These are phyloP conservation scores for Thalassoma bifasciatum DNA, from an alignment of 2,113 vertebrate genomes.

Conservation along the genomic window DNA sequence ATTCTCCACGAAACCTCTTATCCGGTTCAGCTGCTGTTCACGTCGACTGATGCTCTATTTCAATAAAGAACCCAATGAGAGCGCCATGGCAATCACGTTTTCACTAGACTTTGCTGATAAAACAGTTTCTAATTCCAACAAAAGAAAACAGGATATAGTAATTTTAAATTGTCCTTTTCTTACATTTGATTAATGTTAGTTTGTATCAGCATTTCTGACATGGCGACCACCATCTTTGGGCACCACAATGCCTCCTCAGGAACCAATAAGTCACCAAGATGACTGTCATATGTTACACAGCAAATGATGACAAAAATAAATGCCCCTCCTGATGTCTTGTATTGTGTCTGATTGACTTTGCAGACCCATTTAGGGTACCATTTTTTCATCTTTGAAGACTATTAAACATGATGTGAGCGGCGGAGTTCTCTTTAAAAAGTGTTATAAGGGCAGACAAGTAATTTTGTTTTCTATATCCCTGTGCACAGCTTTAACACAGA, in stretches of 20 bases:
- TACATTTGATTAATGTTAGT: too few relatives aligned
- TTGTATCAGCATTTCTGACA: too few relatives aligned
- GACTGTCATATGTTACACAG: too few relatives aligned
- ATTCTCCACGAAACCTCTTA: background rate
- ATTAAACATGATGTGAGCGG: constrained; percentile 2
- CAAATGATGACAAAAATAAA: background rate
- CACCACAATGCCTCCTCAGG: too few relatives aligned
- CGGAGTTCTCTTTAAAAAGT: background rate
- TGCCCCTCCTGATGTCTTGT: background rate
- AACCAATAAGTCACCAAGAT: too few relatives aligned
- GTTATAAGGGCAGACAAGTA: background rate
- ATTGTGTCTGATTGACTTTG: background rate
- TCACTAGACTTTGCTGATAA: too few relatives aligned
- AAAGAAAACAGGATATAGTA: too few relatives aligned
- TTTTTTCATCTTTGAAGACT: background rate
- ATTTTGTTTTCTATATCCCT: constrained; percentile 19
- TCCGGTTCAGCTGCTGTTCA: background rate
- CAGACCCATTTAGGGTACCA: background rate
- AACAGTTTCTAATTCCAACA: too few relatives aligned
- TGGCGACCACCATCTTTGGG: too few relatives aligned
- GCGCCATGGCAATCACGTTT: too few relatives aligned
- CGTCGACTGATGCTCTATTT: background rate
- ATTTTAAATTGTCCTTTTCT: too few relatives aligned
- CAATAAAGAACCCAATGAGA: too few relatives aligned
- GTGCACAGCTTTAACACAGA: constrained; percentile 17